phyloP scores from a whole-genome alignment of 2,888 invertebrate species.

The Ophion obscuratus region DNA sequence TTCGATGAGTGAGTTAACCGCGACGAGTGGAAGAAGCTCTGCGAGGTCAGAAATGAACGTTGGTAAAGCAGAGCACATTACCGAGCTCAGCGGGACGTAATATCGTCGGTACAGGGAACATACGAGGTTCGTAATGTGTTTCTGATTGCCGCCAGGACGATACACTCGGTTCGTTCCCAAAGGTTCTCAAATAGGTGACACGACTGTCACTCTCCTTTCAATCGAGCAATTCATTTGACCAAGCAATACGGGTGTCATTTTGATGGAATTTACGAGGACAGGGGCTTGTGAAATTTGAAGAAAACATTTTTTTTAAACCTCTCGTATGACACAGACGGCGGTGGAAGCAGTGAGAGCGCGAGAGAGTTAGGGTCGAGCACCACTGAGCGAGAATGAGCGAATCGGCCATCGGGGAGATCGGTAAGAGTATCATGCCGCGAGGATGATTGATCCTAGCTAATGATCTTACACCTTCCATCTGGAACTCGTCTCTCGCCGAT shows the following conservation, averaged over 20 bases:
- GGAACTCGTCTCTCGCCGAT: slow-evolving; percentile 50
- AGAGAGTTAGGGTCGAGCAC: slow-evolving; percentile 67
- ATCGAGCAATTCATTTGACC: no score
- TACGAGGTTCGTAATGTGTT: slow-evolving; percentile 81
- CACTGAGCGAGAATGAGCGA: slow-evolving; percentile 69
- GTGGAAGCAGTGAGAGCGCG: not conserved
- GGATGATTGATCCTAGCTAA: slow-evolving; percentile 79
- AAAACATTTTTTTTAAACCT: not conserved
- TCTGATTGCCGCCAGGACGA: slow-evolving; percentile 81
- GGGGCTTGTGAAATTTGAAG: no score
- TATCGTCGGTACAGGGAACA: slow-evolving; percentile 67
- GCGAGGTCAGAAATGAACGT: slow-evolving; percentile 54
- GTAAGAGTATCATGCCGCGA: slow-evolving; percentile 73
- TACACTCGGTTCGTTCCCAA: slow-evolving; percentile 62
- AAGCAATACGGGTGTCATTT: no score
- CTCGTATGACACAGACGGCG: no score
- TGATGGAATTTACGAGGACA: not conserved
- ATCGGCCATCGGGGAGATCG: slow-evolving; percentile 78
- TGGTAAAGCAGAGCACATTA: slow-evolving; percentile 74
- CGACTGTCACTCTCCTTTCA: no score
- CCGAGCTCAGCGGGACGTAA: slow-evolving; percentile 79
- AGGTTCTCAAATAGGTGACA: slow-evolving; percentile 63
- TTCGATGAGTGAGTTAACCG: slow-evolving; percentile 44
- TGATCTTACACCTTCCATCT: slow-evolving; percentile 72
- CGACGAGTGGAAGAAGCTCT: slow-evolving; percentile 55